These are phyloP conservation scores for Nipponacmea schrenckii DNA, from an alignment of 2,888 invertebrate genomes.

Conservation along the genomic window DNA sequence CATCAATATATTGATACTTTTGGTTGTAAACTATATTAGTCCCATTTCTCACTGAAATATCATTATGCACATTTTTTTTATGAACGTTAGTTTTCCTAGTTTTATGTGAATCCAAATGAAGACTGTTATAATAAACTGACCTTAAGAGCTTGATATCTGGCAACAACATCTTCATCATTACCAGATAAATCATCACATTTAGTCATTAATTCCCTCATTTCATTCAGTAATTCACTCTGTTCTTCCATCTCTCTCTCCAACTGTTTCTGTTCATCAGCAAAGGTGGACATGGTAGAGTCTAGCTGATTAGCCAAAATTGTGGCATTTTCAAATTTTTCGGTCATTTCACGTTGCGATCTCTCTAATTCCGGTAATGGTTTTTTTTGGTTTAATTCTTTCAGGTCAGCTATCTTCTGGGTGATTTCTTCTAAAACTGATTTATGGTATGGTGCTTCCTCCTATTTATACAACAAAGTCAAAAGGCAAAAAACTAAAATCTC, in stretches of 20 bases:
- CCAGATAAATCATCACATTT: constrained; percentile 73
- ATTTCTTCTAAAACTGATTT: constrained; percentile 82
- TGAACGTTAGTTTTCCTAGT: too few species aligned
- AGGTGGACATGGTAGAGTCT: constrained; percentile 78
- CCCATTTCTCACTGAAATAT: too few species aligned
- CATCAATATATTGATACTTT: too few species aligned
- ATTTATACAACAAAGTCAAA: constrained; percentile 21
- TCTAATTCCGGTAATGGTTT: constrained; percentile 73
- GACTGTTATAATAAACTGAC: constrained; percentile 53
- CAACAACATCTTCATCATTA: constrained; percentile 84
- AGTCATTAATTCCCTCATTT: constrained; percentile 53
- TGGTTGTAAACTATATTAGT: too few species aligned
- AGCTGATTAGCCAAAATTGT: constrained; percentile 80
- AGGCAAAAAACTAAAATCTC: too few species aligned
- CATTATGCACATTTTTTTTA: too few species aligned
- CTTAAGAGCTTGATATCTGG: constrained; percentile 81
- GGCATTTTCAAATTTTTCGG: constrained; percentile 77
- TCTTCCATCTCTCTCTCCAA: constrained; percentile 55
- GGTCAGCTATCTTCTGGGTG: constrained; percentile 81
- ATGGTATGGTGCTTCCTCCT: constrained; percentile 82
- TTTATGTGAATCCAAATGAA: too few species aligned
- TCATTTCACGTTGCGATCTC: constrained; percentile 49
- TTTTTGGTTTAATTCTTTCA: constrained; percentile 80
- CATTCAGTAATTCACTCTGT: constrained; percentile 56
- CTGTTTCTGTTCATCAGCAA: constrained; percentile 70